A percentile compares a stretch with the other conserved stretches of the same genome.
These are phyloP conservation scores for Gracilinanus agilis DNA, from an alignment of 2,113 vertebrate genomes.

Conservation along the genomic window DNA sequence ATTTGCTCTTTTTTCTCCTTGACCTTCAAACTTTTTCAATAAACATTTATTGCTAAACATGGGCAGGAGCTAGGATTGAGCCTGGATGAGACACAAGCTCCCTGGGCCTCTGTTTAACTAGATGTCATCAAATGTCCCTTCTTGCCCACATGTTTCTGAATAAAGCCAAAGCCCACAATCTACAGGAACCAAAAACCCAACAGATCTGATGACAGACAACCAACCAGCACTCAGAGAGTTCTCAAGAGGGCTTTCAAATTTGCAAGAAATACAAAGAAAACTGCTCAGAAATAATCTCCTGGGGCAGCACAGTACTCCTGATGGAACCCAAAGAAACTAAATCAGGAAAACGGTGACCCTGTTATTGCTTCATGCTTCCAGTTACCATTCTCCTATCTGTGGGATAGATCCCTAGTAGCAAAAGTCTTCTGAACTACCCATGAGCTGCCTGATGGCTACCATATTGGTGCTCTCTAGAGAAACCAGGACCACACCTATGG, in stretches of 20 bases:
- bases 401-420: background rate
- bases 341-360: background rate
- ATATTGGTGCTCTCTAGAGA: background rate
- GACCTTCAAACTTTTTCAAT: background rate
- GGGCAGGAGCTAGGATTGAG: background rate
- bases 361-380: background rate
- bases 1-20: background rate
- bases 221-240: background rate
- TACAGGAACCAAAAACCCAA: background rate
- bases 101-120: background rate
- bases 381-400: background rate
- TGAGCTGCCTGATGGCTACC: background rate
- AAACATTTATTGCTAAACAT: background rate
- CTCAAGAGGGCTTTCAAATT: background rate
- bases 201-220: background rate
- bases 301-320: background rate
- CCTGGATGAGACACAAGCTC: background rate
- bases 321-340: background rate
- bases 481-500: background rate
- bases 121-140: background rate
- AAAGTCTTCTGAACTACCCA: background rate
- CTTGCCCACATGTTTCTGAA: background rate
- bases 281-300: background rate
- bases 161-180: background rate
- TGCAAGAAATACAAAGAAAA: background rate